These are phyloP conservation scores for Dendropsophus ebraccatus DNA, from an alignment of 2,113 vertebrate species.

Conservation along the genomic window DNA sequence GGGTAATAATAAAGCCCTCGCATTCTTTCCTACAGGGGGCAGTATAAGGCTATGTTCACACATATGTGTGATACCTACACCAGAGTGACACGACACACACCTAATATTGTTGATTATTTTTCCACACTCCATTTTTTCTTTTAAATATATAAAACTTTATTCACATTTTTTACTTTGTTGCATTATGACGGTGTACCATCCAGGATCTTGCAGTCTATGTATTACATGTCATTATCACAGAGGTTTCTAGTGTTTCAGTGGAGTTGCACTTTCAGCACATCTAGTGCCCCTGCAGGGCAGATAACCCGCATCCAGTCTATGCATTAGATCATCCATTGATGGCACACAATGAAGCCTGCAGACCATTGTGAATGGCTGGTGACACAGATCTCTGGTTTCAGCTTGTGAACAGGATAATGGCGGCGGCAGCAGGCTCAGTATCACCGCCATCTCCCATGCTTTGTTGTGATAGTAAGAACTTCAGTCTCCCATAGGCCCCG, in stretches of 20 bases:
- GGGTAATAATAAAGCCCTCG: not conserved
- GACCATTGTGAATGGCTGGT: too few species aligned
- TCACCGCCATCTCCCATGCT: not conserved
- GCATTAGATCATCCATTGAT: not conserved
- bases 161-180: too few species aligned
- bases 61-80: not conserved
- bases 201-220: too few species aligned
- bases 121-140: not conserved
- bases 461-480: slow-evolving; percentile 29
- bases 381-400: not conserved
- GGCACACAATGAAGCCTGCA: not conserved
- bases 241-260: too few species aligned
- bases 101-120: not conserved
- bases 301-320: too few species aligned
- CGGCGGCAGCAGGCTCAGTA: not conserved
- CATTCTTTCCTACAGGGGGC: not conserved
- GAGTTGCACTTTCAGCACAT: too few species aligned
- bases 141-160: too few species aligned
- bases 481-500: not conserved
- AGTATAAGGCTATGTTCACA: not conserved
- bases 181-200: too few species aligned
- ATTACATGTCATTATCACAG: too few species aligned
- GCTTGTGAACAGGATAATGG: not conserved
- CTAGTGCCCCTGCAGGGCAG: too few species aligned
- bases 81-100: not conserved